phyloP scores from a whole-genome alignment of 2,113 vertebrate genomes.

The Asarcornis scutulata region DNA sequence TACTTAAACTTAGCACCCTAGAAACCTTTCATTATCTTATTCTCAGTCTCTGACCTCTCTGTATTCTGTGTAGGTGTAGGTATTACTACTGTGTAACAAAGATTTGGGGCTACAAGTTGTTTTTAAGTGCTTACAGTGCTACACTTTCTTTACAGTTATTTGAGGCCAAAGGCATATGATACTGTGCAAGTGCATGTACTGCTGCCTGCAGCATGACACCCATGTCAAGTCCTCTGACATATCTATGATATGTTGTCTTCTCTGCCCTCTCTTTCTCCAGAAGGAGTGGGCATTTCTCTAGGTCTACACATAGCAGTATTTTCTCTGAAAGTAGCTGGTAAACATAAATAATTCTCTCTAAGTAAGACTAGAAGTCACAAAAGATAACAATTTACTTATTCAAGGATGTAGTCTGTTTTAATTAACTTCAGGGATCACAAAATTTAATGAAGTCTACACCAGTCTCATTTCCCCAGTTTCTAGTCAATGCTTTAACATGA shows the following conservation, averaged over 20 bases:
- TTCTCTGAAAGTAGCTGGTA: background rate
- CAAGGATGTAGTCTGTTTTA: background rate
- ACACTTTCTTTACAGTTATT: background rate
- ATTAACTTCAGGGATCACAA: background rate
- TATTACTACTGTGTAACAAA: background rate
- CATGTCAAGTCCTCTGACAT: background rate
- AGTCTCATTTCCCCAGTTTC: background rate
- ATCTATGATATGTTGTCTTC: background rate
- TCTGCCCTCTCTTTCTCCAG: background rate
- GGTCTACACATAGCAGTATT: background rate
- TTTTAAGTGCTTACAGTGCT: background rate
- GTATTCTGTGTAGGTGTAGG: background rate
- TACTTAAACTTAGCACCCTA: background rate
- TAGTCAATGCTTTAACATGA: background rate
- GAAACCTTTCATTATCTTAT: background rate
- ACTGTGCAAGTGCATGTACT: background rate
- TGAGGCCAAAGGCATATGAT: background rate
- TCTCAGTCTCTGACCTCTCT: background rate
- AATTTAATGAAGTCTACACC: background rate
- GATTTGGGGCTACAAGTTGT: background rate
- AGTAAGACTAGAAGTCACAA: background rate
- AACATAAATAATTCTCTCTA: background rate
- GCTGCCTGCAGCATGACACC: background rate
- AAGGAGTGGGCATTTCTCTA: background rate
- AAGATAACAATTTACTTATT: background rate